Base-by-base conservation (phyloP, 2,888 invertebrate genomes). In the Hydropsyche betteni region DNA sequence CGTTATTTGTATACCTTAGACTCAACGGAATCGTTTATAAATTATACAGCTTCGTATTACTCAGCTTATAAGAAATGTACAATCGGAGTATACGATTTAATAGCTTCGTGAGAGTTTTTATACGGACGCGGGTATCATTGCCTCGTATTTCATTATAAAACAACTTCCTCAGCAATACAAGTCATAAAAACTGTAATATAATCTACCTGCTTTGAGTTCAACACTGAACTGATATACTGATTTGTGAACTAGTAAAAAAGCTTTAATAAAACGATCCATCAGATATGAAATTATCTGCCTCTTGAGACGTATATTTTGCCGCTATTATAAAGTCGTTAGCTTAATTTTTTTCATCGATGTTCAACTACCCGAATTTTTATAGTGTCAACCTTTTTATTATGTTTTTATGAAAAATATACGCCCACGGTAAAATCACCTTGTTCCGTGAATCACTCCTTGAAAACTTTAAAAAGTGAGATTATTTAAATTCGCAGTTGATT, bases 281-380 rank as follows among this genome's bases (percentile, higher is more conserved):
- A 64, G 36, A 36, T 34, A 34, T 64, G 64, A 64, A 64, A 64
- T 58, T 58, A 58, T 58, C 58, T 58, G 24, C 58, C 58, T 58
- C 58, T 14, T 58, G 16, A 58, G 58, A 58, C 58, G 58, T 58
- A 58, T 24, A 58, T 16, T 58, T 58, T 58, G 58, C 58, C 64
- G 64, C 64, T 64, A 64, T 64, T 64, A 64, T 64, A 64, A 64
- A 64, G 64, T 64, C 64, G 64, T 64, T 64, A 33, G 34, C n/a
- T 64, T 55, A 55, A 55, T 14, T 14, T 55, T 14, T 14, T 55
- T 14, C 55, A 55, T 14, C 58, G 24, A 24, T 16, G n/a, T 24
- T 58, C 24, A 16, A 24, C 24, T 16, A 24, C 58, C 8, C 5
- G 58, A 58, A 4, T 58, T 58, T 58, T 58, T 24, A 58, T 58